Conservation (phyloP, 2,113 vertebrate species). For the Lipophrys pholis region DNA sequence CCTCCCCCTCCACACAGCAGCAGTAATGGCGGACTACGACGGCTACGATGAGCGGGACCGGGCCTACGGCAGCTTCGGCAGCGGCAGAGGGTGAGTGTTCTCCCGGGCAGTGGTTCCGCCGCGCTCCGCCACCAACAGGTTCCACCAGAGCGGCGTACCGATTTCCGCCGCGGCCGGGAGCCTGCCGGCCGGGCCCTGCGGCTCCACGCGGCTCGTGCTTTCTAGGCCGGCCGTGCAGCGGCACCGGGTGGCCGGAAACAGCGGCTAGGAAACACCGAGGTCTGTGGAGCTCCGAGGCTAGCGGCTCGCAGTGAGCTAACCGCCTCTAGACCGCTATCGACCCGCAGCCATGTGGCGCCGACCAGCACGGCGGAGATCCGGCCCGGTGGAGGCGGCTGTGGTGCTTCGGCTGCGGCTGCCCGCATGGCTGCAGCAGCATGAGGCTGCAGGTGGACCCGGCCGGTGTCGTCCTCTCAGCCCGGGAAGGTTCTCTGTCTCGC, state of each 20-base stretch:
- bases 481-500: too few species aligned
- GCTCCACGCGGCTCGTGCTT: slow-evolving; percentile 1
- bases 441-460: too few species aligned
- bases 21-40: slow-evolving; percentile 97
- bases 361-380: background rate
- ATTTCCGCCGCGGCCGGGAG: background rate
- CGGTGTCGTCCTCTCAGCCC: too few species aligned
- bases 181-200: background rate
- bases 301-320: slow-evolving; percentile 29
- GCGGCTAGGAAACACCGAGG: slow-evolving; percentile 63
- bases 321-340: background rate
- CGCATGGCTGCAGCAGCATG: too few species aligned
- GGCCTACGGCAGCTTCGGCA: slow-evolving; percentile 95
- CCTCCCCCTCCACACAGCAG: slow-evolving; percentile 87
- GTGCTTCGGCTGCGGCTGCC: too few species aligned
- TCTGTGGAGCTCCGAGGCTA: slow-evolving; percentile 28
- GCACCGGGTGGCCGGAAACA: slow-evolving; percentile 41
- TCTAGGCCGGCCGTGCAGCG: background rate
- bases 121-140: background rate
- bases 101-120: background rate
- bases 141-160: too few species aligned
- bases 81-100: slow-evolving; percentile 90
- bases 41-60: slow-evolving; percentile 91
- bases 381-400: too few species aligned
- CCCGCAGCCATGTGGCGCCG: background rate